These are phyloP conservation scores for Phalacrocorax pelagicus DNA, from an alignment of 2,113 vertebrate species.

Conservation along the genomic window DNA sequence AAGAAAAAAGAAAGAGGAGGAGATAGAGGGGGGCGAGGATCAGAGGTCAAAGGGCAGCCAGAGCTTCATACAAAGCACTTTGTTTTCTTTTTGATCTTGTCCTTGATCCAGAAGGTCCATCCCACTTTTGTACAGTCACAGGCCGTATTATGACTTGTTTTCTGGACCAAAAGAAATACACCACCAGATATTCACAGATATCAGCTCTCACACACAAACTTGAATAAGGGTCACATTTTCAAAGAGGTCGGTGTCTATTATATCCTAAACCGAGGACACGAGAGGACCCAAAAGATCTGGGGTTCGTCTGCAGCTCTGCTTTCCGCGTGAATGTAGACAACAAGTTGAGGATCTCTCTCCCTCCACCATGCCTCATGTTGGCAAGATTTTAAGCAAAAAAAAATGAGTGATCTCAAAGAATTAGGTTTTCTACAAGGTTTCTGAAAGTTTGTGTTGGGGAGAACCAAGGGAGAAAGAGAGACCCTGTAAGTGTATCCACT, in stretches of 20 bases:
- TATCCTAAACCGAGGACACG: neutral
- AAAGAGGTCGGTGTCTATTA: neutral
- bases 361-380: too few relatives aligned
- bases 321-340: accelerated
- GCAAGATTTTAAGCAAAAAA: neutral
- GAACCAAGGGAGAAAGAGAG: neutral
- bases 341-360: neutral
- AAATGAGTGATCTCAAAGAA: neutral
- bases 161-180: neutral
- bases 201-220: neutral
- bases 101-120: conserved; percentile 9
- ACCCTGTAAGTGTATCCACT: neutral
- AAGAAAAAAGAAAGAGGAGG: neutral
- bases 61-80: neutral
- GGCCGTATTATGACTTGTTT: neutral
- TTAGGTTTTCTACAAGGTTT: neutral
- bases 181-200: neutral
- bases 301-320: neutral
- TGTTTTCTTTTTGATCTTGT: conserved; percentile 31
- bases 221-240: neutral
- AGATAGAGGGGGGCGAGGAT: neutral
- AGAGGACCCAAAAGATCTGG: neutral
- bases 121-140: neutral
- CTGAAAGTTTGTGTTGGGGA: neutral
- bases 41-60: neutral